phyloP scores from a whole-genome alignment of 2,888 invertebrate genomes.

The Phyllotreta striolata region DNA sequence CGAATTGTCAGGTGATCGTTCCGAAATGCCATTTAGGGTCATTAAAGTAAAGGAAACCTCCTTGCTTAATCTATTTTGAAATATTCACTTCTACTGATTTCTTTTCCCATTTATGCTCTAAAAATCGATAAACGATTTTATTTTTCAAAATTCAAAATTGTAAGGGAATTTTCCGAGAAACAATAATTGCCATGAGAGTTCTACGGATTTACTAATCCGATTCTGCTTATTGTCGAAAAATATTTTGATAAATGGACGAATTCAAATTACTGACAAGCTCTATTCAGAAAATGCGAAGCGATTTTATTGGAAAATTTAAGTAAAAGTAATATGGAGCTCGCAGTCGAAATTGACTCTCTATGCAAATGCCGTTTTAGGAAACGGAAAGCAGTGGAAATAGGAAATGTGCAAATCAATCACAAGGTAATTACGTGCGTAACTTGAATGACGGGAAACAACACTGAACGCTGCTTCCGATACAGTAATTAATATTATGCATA shows the following conservation, averaged over 20 bases:
- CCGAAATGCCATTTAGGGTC: conserved; percentile 14
- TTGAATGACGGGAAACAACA: conserved; percentile 49
- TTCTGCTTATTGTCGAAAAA: too few relatives aligned
- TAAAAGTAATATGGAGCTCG: conserved; percentile 10
- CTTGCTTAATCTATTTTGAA: conserved; percentile 9
- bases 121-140: too few relatives aligned
- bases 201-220: too few relatives aligned
- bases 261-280: conserved; percentile 14
- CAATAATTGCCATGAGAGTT: too few relatives aligned
- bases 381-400: conserved; percentile 48
- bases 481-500: conserved; percentile 36
- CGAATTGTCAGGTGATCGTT: conserved; percentile 20
- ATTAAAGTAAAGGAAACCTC: conserved; percentile 6
- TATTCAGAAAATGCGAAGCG: conserved; percentile 12
- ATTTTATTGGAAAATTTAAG: conserved; percentile 15
- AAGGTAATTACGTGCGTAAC: conserved; percentile 50
- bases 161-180: too few relatives aligned
- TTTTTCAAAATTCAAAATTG: too few relatives aligned
- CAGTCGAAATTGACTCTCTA: conserved; percentile 32
- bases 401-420: conserved; percentile 51
- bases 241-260: conserved; percentile 12
- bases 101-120: not conserved
- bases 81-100: conserved; percentile 9
- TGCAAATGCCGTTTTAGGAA: conserved; percentile 46
- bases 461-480: conserved; percentile 41